Evolutionary conservation across 2,888 invertebrate genomes (phyloP).

Genomic region (Campoplex nolae): DNA sequence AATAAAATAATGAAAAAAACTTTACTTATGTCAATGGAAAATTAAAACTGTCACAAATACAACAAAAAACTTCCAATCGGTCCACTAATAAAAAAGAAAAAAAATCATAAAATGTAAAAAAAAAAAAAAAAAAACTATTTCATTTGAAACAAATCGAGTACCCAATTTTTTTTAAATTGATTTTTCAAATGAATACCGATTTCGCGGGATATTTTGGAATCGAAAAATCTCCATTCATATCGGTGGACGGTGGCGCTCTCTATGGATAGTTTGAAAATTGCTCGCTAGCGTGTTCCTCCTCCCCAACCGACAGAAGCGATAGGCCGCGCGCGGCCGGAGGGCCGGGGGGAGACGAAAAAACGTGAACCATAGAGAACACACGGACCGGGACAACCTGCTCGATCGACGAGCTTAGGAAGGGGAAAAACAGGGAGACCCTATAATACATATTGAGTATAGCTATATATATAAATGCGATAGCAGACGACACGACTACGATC

Average conservation of each 20-base stretch:
- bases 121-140: background rate
- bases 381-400: slow-evolving; percentile 69
- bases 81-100: background rate
- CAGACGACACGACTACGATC: slow-evolving; percentile 81
- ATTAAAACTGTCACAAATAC: background rate
- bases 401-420: slow-evolving; percentile 66
- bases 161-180: background rate
- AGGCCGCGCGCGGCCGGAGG: background rate
- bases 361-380: slow-evolving; percentile 12
- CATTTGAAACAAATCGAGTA: too few relatives aligned
- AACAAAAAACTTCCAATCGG: too few relatives aligned
- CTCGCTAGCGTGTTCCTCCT: background rate
- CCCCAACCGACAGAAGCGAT: background rate
- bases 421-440: slow-evolving; percentile 55
- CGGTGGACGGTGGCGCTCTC: slow-evolving; percentile 21
- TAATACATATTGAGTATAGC: slow-evolving; percentile 41
- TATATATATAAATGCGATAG: slow-evolving; percentile 70
- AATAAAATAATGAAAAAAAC: background rate
- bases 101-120: background rate
- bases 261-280: slow-evolving; percentile 1
- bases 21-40: background rate
- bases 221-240: background rate
- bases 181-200: background rate
- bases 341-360: background rate
- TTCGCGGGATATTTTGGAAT: slow-evolving; percentile 18